Conservation (phyloP, 2,797 vertebrate species). For the Valencia hispanica region DNA sequence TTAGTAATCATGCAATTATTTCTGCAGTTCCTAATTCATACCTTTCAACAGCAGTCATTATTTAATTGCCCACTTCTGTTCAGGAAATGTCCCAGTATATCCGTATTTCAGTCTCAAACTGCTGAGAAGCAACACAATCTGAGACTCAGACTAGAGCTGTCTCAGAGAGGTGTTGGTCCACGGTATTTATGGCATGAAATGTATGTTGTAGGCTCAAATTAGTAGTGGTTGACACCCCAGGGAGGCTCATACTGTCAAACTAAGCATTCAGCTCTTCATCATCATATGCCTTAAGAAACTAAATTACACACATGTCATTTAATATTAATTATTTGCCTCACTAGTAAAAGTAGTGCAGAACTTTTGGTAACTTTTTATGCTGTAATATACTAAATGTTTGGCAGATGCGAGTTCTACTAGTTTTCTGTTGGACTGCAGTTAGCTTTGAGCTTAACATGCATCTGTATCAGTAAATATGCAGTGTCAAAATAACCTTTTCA, state of each 20-base stretch:
- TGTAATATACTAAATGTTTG: not conserved
- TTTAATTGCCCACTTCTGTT: conserved; percentile 4
- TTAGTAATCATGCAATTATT: conserved; percentile 17
- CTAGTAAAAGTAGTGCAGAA: not conserved
- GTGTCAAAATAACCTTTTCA: too few species aligned
- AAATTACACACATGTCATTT: conserved; percentile 15
- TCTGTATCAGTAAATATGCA: not conserved
- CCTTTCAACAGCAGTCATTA: conserved; percentile 3
- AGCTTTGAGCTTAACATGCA: not conserved
- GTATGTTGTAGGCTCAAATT: conserved; percentile 9
- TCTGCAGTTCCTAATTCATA: conserved; percentile 16
- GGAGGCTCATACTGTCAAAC: conserved; percentile 22
- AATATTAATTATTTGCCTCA: conserved; percentile 14
- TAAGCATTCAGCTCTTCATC: conserved; percentile 28
- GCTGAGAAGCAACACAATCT: conserved; percentile 12
- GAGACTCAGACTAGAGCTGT: conserved; percentile 16
- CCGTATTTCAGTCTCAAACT: not conserved
- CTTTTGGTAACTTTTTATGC: not conserved
- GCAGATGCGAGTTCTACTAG: not conserved
- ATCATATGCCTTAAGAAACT: conserved; percentile 15
- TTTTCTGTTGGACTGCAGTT: not conserved
- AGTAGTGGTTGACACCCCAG: conserved; percentile 14
- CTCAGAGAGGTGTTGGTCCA: conserved; percentile 7
- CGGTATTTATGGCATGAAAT: not conserved
- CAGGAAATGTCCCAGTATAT: not conserved